Evolutionary conservation across 2,888 invertebrate genomes (phyloP).

Genomic region (Eulithis testata): DNA sequence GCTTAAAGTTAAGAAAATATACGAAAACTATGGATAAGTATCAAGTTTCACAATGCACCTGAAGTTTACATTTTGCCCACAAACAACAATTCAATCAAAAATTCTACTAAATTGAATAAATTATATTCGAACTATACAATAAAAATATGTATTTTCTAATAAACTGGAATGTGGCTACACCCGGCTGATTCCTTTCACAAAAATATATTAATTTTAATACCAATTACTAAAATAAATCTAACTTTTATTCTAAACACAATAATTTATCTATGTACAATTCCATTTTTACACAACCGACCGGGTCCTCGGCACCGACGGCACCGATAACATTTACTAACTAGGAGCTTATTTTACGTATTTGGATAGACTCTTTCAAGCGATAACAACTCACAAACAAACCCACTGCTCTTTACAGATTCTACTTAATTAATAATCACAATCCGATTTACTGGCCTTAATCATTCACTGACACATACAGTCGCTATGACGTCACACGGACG

Average conservation of each 20-base stretch:
- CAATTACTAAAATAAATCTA: constrained; percentile 68
- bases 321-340: constrained; percentile 70
- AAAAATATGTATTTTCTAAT: constrained; percentile 48
- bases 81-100: constrained; percentile 72
- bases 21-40: constrained; percentile 48
- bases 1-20: constrained; percentile 50
- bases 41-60: constrained; percentile 67
- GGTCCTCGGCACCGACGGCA: constrained; percentile 51
- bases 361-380: constrained; percentile 83
- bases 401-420: constrained; percentile 56
- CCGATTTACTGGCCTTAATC: constrained; percentile 79
- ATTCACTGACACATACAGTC: constrained; percentile 57
- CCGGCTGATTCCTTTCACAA: constrained; percentile 62
- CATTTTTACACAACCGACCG: constrained; percentile 78
- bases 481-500: constrained; percentile 42
- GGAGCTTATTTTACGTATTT: constrained; percentile 80
- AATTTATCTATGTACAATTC: constrained; percentile 76
- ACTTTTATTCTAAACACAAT: constrained; percentile 62
- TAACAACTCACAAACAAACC: constrained; percentile 74
- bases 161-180: constrained; percentile 68
- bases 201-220: constrained; percentile 53
- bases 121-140: constrained; percentile 73
- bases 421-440: constrained; percentile 79
- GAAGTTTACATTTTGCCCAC: constrained; percentile 63
- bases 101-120: constrained; percentile 79